Percentiles rank a stretch among this genome's conserved stretches.
phyloP scores from a whole-genome alignment of 1,140 invertebrate genomes.

The Choristoneura fumiferana region DNA sequence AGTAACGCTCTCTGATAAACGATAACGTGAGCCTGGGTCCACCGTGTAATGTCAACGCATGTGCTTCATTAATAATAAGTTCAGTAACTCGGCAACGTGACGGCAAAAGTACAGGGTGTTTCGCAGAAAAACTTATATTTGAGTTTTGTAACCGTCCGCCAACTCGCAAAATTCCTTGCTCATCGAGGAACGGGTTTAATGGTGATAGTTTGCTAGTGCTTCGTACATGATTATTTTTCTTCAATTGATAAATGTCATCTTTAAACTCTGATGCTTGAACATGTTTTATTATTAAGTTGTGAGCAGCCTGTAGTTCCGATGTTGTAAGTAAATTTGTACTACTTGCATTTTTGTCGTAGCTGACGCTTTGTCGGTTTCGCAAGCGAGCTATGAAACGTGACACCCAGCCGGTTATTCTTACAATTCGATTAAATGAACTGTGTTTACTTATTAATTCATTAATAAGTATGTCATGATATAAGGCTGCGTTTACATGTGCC shows the following conservation, averaged over 20 bases:
- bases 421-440: slow-evolving; percentile 20
- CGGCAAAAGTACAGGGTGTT: slow-evolving; percentile 28
- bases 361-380: slow-evolving; percentile 4
- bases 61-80: slow-evolving; percentile 24
- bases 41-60: slow-evolving; percentile 27
- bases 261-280: slow-evolving; percentile 22
- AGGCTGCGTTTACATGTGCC: slow-evolving; percentile 1
- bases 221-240: neutral
- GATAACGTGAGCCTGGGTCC: slow-evolving; percentile 26
- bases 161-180: slow-evolving; percentile 48
- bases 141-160: slow-evolving; percentile 50
- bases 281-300: slow-evolving; percentile 26
- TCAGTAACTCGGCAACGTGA: slow-evolving; percentile 14
- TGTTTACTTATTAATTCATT: slow-evolving; percentile 18
- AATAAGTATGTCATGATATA: slow-evolving; percentile 15
- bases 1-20: slow-evolving; percentile 27
- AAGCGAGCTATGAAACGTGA: slow-evolving; percentile 17
- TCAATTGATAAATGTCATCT: slow-evolving; percentile 11
- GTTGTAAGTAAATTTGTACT: no score
- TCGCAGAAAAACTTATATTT: slow-evolving; percentile 10
- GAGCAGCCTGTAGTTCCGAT: slow-evolving; percentile 21
- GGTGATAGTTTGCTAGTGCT: slow-evolving; percentile 21
- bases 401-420: slow-evolving; percentile 23
- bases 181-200: slow-evolving; percentile 56
- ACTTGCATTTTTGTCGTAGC: slow-evolving; percentile 14